A percentile compares a stretch with the other conserved stretches of the same genome.
phyloP scores from a whole-genome alignment of 2,888 invertebrate genomes.

The Parnassius apollo region DNA sequence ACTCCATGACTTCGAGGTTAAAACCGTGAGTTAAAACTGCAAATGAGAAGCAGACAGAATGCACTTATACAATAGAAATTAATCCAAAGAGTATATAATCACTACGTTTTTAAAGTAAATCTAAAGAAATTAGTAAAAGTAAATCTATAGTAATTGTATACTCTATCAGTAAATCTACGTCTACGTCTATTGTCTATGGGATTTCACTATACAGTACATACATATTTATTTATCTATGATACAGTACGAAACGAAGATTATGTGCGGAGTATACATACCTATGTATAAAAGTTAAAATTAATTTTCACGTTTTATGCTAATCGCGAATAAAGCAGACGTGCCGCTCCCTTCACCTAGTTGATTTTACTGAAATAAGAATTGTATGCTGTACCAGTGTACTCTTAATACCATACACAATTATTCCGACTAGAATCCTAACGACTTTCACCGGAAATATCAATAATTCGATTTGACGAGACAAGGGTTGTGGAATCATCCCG shows the following conservation, averaged over 20 bases:
- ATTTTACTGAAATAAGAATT: slow-evolving; percentile 45
- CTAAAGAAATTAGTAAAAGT: too few relatives aligned
- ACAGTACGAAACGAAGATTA: slow-evolving; percentile 43
- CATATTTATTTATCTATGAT: too few relatives aligned
- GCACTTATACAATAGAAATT: too few relatives aligned
- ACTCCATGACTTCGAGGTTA: too few relatives aligned
- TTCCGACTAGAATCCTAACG: slow-evolving; percentile 34
- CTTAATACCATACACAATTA: slow-evolving; percentile 33
- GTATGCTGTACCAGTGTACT: slow-evolving; percentile 40
- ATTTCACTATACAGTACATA: too few relatives aligned
- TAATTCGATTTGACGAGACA: slow-evolving; percentile 69
- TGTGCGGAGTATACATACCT: slow-evolving; percentile 36
- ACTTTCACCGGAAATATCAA: slow-evolving; percentile 75
- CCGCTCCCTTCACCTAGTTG: slow-evolving; percentile 52
- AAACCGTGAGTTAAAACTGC: too few relatives aligned
- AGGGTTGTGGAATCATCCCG: slow-evolving; percentile 55
- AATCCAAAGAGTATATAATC: too few relatives aligned
- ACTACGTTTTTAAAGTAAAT: too few relatives aligned
- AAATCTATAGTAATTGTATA: too few relatives aligned
- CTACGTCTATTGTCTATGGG: too few relatives aligned
- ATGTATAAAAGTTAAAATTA: slow-evolving; percentile 6
- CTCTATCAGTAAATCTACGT: too few relatives aligned
- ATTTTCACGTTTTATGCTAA: slow-evolving; percentile 55
- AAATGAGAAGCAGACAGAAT: too few relatives aligned
- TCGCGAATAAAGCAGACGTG: slow-evolving; percentile 60